Conservation (phyloP, 2,888 invertebrate species). For the Ferrisia virgata region DNA sequence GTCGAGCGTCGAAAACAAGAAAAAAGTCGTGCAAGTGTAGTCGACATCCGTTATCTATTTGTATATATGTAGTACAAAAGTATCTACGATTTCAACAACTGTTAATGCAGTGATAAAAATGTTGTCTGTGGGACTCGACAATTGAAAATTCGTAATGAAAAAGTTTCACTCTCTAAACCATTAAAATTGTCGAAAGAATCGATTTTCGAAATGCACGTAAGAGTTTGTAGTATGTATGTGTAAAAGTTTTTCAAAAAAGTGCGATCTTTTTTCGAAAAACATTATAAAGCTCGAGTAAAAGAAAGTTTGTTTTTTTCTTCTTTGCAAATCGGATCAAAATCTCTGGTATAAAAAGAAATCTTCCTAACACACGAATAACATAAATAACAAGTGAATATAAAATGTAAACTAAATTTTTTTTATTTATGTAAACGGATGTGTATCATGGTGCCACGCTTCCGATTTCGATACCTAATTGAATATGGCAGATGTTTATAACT, state of each 20-base stretch:
- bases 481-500: slow-evolving; percentile 25
- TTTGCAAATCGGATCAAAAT: slow-evolving; percentile 22
- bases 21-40: neutral
- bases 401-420: slow-evolving; percentile 31
- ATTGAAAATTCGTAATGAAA: neutral
- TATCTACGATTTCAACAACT: neutral
- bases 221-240: neutral
- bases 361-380: slow-evolving; percentile 20
- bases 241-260: neutral
- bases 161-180: neutral
- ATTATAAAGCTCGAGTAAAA: neutral
- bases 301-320: neutral
- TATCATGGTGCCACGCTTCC: neutral
- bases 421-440: slow-evolving; percentile 28
- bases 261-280: neutral
- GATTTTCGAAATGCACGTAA: neutral
- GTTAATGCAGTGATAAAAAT: neutral
- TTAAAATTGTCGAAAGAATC: neutral
- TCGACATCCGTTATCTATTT: too few relatives aligned
- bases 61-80: too few relatives aligned
- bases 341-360: neutral
- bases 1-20: neutral
- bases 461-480: slow-evolving; percentile 33
- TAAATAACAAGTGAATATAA: slow-evolving; percentile 33
- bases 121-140: neutral